Conservation (phyloP, 2,113 vertebrate species). For the Protobothrops mucrosquamatus region DNA sequence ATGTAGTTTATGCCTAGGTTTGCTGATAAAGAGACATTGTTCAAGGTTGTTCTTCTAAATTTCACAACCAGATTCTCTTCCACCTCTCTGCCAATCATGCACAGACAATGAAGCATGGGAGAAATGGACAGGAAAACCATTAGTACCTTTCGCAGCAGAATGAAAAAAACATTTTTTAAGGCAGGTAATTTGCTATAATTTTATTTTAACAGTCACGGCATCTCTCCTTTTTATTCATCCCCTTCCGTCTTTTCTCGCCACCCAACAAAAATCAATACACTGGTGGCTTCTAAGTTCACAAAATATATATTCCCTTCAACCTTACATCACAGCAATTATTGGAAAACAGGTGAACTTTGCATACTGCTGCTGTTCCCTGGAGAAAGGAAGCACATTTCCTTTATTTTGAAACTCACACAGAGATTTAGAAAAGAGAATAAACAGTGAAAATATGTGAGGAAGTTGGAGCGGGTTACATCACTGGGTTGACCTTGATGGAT, state of each 20-base stretch:
- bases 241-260: neutral
- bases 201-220: neutral
- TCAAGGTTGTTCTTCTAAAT: neutral
- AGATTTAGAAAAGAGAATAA: neutral
- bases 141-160: neutral
- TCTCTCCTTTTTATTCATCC: neutral
- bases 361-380: neutral
- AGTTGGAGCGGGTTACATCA: neutral
- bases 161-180: neutral
- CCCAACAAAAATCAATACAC: neutral
- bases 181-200: neutral
- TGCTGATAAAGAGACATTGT: neutral
- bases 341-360: neutral
- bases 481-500: neutral
- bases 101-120: neutral
- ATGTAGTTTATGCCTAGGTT: neutral
- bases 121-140: neutral
- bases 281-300: neutral
- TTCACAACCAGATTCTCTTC: neutral
- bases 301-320: neutral
- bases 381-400: neutral
- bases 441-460: neutral
- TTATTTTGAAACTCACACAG: neutral
- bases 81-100: neutral
- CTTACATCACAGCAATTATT: neutral